Conservation (phyloP, 2,797 vertebrate genomes). For the Pipistrellus pygmaeus region DNA sequence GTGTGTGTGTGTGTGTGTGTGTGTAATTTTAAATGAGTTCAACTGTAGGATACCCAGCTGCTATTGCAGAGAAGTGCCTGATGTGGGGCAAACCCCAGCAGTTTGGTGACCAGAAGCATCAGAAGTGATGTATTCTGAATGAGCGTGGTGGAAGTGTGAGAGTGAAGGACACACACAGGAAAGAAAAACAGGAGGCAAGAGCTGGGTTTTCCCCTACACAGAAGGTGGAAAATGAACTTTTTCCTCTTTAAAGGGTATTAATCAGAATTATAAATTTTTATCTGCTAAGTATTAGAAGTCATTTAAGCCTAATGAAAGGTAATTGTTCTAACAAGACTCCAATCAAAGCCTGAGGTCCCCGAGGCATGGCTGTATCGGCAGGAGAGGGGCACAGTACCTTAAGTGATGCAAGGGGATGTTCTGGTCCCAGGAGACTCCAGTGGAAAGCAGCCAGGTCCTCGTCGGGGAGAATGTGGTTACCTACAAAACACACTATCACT, state of each 20-base stretch:
- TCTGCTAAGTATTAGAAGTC: constrained; percentile 24
- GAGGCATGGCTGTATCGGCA: background rate
- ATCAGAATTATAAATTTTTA: constrained; percentile 14
- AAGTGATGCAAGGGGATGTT: constrained; percentile 96
- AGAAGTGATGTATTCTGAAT: background rate
- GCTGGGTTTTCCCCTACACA: background rate
- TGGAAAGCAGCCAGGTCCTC: constrained; percentile 97
- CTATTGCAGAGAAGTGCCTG: background rate
- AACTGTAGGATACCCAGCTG: background rate
- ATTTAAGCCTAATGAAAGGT: constrained; percentile 35
- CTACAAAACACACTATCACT: constrained; percentile 84
- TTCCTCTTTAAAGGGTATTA: constrained; percentile 17
- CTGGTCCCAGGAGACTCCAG: constrained; percentile 96
- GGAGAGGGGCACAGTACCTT: constrained; percentile 88
- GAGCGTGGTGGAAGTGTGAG: background rate
- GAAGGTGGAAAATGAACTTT: background rate
- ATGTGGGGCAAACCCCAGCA: background rate
- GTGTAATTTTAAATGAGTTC: background rate
- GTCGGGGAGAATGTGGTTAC: constrained; percentile 97
- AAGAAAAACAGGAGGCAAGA: background rate
- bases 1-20: too few relatives aligned
- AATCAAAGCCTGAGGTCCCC: constrained; percentile 12
- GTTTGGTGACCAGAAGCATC: background rate
- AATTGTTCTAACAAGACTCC: constrained; percentile 22
- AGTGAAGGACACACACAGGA: background rate